Evolutionary conservation across 2,888 invertebrate genomes (phyloP).

Genomic region (Agrochola circellaris): DNA sequence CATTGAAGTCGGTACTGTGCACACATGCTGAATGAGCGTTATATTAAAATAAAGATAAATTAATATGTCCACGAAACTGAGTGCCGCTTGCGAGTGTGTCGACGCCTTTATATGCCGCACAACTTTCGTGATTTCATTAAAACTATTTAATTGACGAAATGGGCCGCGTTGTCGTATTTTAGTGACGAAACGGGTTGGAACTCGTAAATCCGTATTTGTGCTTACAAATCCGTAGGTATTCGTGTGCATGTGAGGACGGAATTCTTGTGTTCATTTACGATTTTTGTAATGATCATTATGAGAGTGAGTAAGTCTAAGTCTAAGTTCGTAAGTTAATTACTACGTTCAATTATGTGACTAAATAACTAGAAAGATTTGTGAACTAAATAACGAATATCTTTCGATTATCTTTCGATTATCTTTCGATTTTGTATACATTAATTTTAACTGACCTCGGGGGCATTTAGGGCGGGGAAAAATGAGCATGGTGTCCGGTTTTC

Average conservation of each 20-base stretch:
- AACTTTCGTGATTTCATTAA: slow-evolving; percentile 63
- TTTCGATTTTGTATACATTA: too few species aligned
- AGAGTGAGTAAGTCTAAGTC: too few species aligned
- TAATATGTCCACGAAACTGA: slow-evolving; percentile 64
- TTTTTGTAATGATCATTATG: background rate
- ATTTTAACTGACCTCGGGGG: too few species aligned
- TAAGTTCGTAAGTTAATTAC: too few species aligned
- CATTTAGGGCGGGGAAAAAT: too few species aligned
- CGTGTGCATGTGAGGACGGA: slow-evolving; percentile 1
- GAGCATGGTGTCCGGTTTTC: too few species aligned
- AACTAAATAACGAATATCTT: too few species aligned
- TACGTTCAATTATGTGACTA: too few species aligned
- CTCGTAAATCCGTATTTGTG: slow-evolving; percentile 50
- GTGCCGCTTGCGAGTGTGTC: slow-evolving; percentile 46
- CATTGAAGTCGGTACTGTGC: slow-evolving; percentile 62
- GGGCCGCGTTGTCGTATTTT: slow-evolving; percentile 56
- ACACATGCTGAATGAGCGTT: slow-evolving; percentile 67
- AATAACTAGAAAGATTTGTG: too few species aligned
- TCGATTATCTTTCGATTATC: too few species aligned
- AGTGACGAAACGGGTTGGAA: slow-evolving; percentile 48
- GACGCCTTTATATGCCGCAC: slow-evolving; percentile 54
- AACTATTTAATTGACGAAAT: slow-evolving; percentile 65
- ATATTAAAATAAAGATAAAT: slow-evolving; percentile 72
- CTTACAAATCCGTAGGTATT: slow-evolving; percentile 28
- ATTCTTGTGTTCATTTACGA: background rate